Conservation (phyloP, 2,113 vertebrate genomes). For the Equus quagga region DNA sequence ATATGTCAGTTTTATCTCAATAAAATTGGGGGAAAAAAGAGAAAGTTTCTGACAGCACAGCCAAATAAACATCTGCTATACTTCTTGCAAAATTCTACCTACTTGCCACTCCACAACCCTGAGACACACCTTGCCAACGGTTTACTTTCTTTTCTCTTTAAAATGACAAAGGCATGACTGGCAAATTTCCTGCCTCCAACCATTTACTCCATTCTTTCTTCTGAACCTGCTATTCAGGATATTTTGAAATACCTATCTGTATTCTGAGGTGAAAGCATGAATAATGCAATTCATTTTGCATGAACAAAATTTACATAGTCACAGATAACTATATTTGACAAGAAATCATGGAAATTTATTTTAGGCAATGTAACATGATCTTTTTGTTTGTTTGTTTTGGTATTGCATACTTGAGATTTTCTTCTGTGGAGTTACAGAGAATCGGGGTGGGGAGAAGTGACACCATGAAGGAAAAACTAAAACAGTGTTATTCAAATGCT, state of each 20-base stretch:
- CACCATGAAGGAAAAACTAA: background rate
- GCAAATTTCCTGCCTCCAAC: background rate
- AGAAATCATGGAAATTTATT: background rate
- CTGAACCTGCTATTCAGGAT: background rate
- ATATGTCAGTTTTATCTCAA: background rate
- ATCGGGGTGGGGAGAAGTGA: background rate
- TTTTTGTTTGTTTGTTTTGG: background rate
- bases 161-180: background rate
- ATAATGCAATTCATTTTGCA: background rate
- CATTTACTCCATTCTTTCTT: background rate
- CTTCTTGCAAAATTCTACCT: background rate
- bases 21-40: background rate
- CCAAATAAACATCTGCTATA: background rate
- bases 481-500: background rate
- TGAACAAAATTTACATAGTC: slow-evolving; percentile 7
- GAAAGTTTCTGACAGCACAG: background rate
- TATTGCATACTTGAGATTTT: background rate
- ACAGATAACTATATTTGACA: background rate
- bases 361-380: background rate
- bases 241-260: slow-evolving; percentile 33
- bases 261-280: background rate
- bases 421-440: background rate
- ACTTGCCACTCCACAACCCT: background rate
- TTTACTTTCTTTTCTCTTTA: slow-evolving; percentile 6
- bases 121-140: background rate